These are phyloP conservation scores for Mycalesis mineus DNA, from an alignment of 2,888 invertebrate species.

Conservation along the genomic window DNA sequence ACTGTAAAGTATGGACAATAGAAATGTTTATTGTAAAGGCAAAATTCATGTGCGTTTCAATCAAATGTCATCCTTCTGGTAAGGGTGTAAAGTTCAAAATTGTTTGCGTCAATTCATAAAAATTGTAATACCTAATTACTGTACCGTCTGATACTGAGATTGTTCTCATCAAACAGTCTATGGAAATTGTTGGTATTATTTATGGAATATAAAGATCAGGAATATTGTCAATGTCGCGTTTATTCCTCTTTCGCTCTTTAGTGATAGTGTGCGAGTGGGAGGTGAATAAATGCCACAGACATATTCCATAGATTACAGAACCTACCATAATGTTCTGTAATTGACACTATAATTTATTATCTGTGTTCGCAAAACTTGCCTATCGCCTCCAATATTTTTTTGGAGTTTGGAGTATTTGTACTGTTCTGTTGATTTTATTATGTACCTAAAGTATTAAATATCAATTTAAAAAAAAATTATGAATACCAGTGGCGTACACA, in stretches of 20 bases:
- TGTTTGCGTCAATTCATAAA: not conserved
- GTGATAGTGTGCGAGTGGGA: not conserved
- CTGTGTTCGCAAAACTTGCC: too few species aligned
- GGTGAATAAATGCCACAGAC: not conserved
- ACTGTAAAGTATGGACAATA: not conserved
- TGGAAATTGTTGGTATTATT: not conserved
- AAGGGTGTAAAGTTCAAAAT: not conserved
- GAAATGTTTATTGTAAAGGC: not conserved
- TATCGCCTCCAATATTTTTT: too few species aligned
- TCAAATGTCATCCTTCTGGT: not conserved
- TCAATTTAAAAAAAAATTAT: too few species aligned
- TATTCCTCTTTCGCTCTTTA: not conserved
- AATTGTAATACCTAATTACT: not conserved
- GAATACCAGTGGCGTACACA: too few species aligned
- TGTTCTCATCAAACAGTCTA: not conserved
- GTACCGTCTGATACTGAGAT: constrained; percentile 1
- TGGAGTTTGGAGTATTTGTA: too few species aligned
- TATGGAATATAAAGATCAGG: not conserved
- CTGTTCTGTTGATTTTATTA: too few species aligned
- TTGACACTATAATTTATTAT: too few species aligned
- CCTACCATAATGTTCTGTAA: too few species aligned
- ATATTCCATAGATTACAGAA: too few species aligned
- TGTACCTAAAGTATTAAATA: too few species aligned
- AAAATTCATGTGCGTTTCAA: not conserved
- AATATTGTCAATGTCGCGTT: not conserved